A percentile compares a stretch with the other conserved stretches of the same genome.
phyloP scores from a whole-genome alignment of 1,140 invertebrate species.

The Drosophila repletoides region DNA sequence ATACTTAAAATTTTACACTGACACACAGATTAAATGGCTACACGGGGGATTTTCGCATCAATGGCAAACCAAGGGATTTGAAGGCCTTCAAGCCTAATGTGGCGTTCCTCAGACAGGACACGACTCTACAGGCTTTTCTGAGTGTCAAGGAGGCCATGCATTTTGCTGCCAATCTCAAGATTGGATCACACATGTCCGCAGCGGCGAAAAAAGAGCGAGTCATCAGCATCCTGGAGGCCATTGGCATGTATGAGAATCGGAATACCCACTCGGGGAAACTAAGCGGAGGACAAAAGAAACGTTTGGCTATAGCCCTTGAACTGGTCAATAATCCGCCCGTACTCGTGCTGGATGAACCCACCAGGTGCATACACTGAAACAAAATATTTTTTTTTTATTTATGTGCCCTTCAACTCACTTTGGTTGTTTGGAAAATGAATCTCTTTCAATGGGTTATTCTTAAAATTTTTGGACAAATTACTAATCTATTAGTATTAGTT shows the following conservation, averaged over 20 bases:
- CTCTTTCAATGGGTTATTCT: no score
- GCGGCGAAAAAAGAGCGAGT: constrained; percentile 88
- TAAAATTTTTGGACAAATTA: no score
- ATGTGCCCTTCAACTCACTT: no score
- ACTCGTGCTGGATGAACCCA: constrained; percentile 96
- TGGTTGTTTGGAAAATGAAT: no score
- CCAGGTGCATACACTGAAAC: constrained; percentile 91
- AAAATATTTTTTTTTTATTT: no score
- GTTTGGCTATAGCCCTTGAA: constrained; percentile 93
- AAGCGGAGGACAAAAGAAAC: constrained; percentile 94
- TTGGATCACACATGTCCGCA: constrained; percentile 86
- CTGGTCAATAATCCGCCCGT: constrained; percentile 94
- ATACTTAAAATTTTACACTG: no score
- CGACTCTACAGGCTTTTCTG: constrained; percentile 91
- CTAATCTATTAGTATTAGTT: no score
- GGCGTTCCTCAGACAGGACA: constrained; percentile 96
- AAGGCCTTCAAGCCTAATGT: constrained; percentile 91
- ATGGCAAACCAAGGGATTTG: constrained; percentile 88
- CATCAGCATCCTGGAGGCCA: constrained; percentile 88
- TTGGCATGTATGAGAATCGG: constrained; percentile 86
- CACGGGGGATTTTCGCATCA: constrained; percentile 85
- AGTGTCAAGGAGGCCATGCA: constrained; percentile 93
- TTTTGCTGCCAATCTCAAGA: constrained; percentile 93
- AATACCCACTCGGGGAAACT: constrained; percentile 87
- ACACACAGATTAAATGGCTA: constrained; percentile 50